These are phyloP conservation scores for Caenorhabditis sp. DNA, from an alignment of 2,888 invertebrate species.

Conservation along the genomic window DNA sequence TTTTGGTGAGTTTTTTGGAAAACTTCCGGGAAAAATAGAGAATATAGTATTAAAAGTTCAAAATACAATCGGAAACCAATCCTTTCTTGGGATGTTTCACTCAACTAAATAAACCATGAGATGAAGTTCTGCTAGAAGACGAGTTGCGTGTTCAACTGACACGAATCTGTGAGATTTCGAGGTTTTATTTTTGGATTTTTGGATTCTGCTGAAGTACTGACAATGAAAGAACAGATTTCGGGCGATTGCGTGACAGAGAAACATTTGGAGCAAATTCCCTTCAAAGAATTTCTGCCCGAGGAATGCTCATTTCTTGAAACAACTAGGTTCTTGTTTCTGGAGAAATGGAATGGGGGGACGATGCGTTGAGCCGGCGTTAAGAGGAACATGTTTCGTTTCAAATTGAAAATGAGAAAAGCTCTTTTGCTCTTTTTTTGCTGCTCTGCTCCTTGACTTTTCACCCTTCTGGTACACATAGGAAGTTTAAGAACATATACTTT, in stretches of 20 bases:
- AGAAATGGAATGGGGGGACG: conserved; percentile 36
- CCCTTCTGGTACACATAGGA: not conserved
- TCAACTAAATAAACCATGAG: conserved; percentile 48
- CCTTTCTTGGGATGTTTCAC: not conserved
- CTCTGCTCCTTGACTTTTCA: conserved; percentile 16
- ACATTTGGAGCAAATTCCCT: conserved; percentile 24
- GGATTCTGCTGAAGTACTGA: no score
- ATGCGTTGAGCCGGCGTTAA: conserved; percentile 24
- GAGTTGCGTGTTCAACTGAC: conserved; percentile 48
- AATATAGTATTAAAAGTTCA: conserved; percentile 16
- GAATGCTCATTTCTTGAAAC: not conserved
- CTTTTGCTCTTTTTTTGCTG: conserved; percentile 15
- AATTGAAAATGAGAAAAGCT: conserved; percentile 52
- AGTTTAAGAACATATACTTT: no score
- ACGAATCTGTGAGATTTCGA: conserved; percentile 52
- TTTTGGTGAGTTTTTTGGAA: no score
- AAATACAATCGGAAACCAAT: not conserved
- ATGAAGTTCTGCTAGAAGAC: not conserved
- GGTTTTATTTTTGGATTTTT: no score
- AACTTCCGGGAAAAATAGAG: no score
- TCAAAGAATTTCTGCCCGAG: not conserved
- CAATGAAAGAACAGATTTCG: conserved; percentile 13
- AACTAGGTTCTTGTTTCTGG: conserved; percentile 17
- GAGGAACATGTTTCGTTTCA: conserved; percentile 56
- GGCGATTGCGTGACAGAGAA: conserved; percentile 52